Base-by-base conservation (phyloP, 1,140 invertebrate genomes). In the Sarcophaga peregrina region DNA sequence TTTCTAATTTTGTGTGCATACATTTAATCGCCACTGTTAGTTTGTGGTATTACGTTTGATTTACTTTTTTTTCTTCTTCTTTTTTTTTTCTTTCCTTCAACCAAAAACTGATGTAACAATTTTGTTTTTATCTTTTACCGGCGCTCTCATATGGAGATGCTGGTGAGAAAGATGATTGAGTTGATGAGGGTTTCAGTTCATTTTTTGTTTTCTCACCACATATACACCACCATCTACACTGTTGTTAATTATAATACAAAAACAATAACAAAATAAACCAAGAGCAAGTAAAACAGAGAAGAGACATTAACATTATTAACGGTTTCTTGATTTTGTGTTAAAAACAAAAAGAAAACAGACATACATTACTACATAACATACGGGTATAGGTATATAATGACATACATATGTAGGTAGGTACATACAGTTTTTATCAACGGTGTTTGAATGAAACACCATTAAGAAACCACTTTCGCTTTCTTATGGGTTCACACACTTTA, bases 381-480 rank as follows among this genome's bases (percentile, higher is more conserved):
- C 25, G 25, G 25, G 25, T 37, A 37, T 37, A 37, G 1, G 25
- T 37, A 37, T 37, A 37, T 37, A 68, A 9, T 3, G 20, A 9
- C 62, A 6, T 20, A 20, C 62, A 68, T 9, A 20, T n/a, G 62
- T 20, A n/a, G n/a, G n/a, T n/a, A n/a, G n/a, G n/a, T n/a, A n/a
- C n/a, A n/a, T n/a, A 68, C 62, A 68, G 0, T 25, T 37, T 68
- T 68, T 20, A 68, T 78, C 8, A 50, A 50, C 75, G 25, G 47
- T 50, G 48, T 17, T 37, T 17, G 3, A 20, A 72, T 72, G 4
- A 72, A 54, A 54, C 45, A 78, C 7, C 75, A 78, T 25, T 17
- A 78, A 48, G 17, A 78, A 78, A 78, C 75, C 47, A 78, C 75
- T 78, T 78, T 78, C 75, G 75, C 75, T 78, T 78, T 50, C 74